Percentiles rank a stretch among this genome's conserved stretches.
Conservation (phyloP, 2,113 vertebrate species). For the Trachemys scripta region DNA sequence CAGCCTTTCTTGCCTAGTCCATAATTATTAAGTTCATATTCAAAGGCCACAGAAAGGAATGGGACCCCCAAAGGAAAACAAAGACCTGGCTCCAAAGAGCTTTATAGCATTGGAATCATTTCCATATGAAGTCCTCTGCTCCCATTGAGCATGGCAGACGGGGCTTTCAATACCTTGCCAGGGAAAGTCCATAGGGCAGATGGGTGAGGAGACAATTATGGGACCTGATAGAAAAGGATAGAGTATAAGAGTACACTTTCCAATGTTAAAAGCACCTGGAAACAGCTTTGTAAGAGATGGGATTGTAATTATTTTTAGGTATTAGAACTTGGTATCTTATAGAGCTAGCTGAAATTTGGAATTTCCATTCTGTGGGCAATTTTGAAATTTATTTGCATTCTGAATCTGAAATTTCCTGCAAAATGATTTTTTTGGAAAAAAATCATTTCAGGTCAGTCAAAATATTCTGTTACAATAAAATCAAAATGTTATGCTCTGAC, state of each 20-base stretch:
- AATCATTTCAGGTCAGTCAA: neutral
- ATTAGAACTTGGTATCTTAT: neutral
- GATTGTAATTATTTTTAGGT: neutral
- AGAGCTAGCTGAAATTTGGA: neutral
- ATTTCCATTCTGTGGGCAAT: neutral
- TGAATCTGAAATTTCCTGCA: neutral
- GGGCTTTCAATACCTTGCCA: neutral
- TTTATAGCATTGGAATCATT: neutral
- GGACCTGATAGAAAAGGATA: neutral
- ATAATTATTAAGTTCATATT: neutral
- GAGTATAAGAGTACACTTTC: neutral
- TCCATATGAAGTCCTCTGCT: neutral
- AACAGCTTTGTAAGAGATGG: neutral
- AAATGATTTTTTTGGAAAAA: neutral
- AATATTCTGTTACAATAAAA: neutral
- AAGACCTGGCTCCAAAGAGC: neutral
- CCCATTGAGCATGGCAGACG: neutral
- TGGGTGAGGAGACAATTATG: neutral
- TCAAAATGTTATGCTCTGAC: neutral
- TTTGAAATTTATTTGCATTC: neutral
- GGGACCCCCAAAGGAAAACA: neutral
- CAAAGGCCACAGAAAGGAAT: neutral
- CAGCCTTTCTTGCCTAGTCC: neutral
- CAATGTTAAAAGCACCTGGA: neutral
- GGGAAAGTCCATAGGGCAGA: neutral